Evolutionary conservation across 2,113 vertebrate species (phyloP).

Genomic region (Atlantisia rogersi): DNA sequence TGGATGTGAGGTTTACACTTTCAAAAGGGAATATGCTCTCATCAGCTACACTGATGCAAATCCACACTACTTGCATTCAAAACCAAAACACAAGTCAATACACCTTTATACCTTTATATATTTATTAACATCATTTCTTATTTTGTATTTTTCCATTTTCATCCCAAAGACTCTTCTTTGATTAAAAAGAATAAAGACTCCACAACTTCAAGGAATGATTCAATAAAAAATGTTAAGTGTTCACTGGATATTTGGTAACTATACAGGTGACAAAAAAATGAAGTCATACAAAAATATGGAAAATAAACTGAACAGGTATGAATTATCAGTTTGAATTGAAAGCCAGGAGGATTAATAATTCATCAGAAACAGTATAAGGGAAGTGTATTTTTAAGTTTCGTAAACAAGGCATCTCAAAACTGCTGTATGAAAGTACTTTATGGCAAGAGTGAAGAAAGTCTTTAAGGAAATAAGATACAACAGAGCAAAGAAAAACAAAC

Average conservation of each 20-base stretch:
- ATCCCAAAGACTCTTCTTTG: neutral
- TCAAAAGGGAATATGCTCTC: neutral
- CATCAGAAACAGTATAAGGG: neutral
- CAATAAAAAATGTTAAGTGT: neutral
- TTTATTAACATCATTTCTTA: neutral
- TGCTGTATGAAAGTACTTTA: neutral
- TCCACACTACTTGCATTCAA: neutral
- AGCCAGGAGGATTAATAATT: neutral
- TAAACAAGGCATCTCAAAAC: neutral
- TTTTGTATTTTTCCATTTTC: neutral
- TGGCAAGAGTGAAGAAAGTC: neutral
- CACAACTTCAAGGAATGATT: neutral
- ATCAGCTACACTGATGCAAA: neutral
- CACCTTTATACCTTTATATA: neutral
- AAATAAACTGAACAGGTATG: neutral
- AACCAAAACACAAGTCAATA: neutral
- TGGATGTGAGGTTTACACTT: neutral
- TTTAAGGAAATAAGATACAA: neutral
- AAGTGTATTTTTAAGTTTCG: neutral
- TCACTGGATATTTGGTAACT: neutral
- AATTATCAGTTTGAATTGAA: neutral
- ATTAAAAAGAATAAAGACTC: neutral
- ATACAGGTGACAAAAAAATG: neutral
- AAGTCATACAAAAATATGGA: neutral
- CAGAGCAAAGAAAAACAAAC: neutral